Percentiles rank a stretch among this genome's conserved stretches.
Evolutionary conservation across 2,797 vertebrate species (phyloP).

Genomic region (Siniperca obscura): DNA sequence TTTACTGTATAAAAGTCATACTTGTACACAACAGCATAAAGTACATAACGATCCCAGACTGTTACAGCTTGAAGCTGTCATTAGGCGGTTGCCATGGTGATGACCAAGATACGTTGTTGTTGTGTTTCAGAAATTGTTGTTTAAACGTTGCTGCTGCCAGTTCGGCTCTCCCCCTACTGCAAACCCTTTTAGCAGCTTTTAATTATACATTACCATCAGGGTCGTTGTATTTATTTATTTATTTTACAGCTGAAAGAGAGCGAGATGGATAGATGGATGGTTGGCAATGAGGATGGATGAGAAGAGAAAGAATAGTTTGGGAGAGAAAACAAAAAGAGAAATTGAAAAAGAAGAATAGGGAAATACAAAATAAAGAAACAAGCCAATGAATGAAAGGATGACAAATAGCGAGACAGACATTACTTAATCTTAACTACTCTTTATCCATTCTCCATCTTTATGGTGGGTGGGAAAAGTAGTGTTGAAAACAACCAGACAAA

Average conservation of each 20-base stretch:
- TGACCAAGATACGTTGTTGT: constrained; percentile 22
- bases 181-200: constrained; percentile 62
- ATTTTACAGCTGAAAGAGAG: neutral
- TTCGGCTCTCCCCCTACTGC: neutral
- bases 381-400: constrained; percentile 16
- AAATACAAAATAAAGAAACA: constrained; percentile 2
- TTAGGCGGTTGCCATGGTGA: constrained; percentile 45
- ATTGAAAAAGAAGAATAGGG: neutral
- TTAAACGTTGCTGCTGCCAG: constrained; percentile 20
- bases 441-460: constrained; percentile 17
- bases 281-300: constrained; percentile 1
- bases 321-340: neutral
- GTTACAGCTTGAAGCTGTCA: constrained; percentile 26
- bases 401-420: neutral
- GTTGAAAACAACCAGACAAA: constrained; percentile 19
- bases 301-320: neutral
- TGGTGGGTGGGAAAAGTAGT: fast-evolving
- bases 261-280: constrained; percentile 2
- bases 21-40: neutral
- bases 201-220: constrained; percentile 63
- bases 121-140: constrained; percentile 37
- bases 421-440: neutral
- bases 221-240: neutral
- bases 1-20: neutral
- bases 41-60: neutral